A percentile compares a stretch with the other conserved stretches of the same genome.
phyloP scores from a whole-genome alignment of 2,113 vertebrate genomes.

The Camelus bactrianus region DNA sequence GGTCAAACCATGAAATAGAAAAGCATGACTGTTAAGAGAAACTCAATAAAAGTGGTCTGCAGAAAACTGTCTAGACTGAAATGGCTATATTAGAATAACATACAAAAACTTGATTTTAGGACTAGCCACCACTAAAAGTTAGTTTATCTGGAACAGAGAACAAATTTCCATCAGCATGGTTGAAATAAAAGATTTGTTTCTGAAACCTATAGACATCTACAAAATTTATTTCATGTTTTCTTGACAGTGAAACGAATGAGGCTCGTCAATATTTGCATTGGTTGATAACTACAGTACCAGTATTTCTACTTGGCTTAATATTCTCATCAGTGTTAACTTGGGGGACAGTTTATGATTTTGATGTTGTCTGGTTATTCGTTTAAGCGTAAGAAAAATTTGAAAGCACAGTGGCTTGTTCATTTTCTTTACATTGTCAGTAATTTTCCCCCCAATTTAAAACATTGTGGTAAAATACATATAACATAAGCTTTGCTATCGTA shows the following conservation, averaged over 20 bases:
- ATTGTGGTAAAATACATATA: not conserved
- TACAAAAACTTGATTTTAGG: not conserved
- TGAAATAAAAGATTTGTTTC: not conserved
- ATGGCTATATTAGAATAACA: not conserved
- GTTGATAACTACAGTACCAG: not conserved
- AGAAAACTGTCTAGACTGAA: not conserved
- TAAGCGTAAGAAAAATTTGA: not conserved
- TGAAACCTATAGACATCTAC: not conserved
- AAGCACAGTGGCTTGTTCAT: not conserved
- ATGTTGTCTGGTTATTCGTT: not conserved
- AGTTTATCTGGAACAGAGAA: not conserved
- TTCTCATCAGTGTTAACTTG: not conserved
- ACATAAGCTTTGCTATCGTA: not conserved
- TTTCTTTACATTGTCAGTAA: not conserved
- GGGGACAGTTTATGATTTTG: not conserved
- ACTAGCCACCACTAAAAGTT: not conserved
- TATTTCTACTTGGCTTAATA: not conserved
- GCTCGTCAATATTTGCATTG: not conserved
- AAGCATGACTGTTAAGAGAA: not conserved
- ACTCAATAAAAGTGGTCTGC: not conserved
- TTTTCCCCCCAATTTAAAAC: not conserved
- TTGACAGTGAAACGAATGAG: not conserved
- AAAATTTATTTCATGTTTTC: constrained; percentile 9
- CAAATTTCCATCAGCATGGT: not conserved
- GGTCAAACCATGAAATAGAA: not conserved